Evolutionary conservation across 92 coral and sea anemone genomes (phyloP).

Genomic region (Pocillopora meandrina): DNA sequence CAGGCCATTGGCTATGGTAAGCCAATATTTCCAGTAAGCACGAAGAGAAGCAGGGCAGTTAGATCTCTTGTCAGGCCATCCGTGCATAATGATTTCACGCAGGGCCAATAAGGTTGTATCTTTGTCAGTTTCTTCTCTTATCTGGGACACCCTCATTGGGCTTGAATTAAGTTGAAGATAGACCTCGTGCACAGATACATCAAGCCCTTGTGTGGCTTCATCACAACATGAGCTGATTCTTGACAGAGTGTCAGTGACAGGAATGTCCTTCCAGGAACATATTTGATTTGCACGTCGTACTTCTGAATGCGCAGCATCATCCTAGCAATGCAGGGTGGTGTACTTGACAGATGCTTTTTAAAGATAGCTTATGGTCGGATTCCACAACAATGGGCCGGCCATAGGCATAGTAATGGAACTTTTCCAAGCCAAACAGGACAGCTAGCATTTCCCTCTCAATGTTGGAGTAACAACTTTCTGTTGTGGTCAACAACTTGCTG

Average conservation of each 20-base stretch:
- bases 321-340: no score
- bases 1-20: constrained; percentile 51
- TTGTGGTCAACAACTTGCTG: constrained; percentile 62
- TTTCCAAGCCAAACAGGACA: no score
- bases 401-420: no score
- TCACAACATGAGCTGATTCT: no score
- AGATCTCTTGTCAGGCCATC: constrained; percentile 68
- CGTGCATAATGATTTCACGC: constrained; percentile 38
- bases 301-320: no score
- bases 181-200: constrained; percentile 55
- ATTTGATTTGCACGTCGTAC: no score
- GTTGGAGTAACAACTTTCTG: constrained; percentile 63
- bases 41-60: constrained; percentile 58
- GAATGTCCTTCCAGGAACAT: no score
- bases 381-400: no score
- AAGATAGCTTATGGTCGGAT: no score
- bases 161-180: constrained; percentile 63
- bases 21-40: constrained; percentile 59
- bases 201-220: constrained; percentile 21
- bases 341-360: no score
- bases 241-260: no score
- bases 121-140: no score
- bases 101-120: background rate
- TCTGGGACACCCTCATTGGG: constrained; percentile 29
- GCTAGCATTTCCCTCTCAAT: constrained; percentile 74